Percentiles rank a stretch among this genome's conserved stretches.
These are phyloP conservation scores for Frankliniella intonsa DNA, from an alignment of 2,888 invertebrate species.

Conservation along the genomic window DNA sequence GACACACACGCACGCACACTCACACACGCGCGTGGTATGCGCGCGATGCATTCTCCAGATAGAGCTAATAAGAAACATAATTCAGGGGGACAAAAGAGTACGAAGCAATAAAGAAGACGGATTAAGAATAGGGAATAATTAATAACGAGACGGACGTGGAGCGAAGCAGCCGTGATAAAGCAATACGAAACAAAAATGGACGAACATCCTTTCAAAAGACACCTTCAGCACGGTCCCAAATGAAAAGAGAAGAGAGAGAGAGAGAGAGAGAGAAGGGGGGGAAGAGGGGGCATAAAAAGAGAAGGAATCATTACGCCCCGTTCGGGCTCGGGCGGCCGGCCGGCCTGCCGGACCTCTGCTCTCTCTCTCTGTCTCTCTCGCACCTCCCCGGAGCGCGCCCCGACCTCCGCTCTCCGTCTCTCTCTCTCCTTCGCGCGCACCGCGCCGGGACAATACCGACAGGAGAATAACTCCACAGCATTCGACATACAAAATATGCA, in stretches of 20 bases:
- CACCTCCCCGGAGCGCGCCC: not conserved
- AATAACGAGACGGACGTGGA: constrained; percentile 9
- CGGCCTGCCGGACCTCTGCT: not conserved
- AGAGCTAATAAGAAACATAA: constrained; percentile 27
- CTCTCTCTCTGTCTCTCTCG: not conserved
- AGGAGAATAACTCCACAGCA: not conserved
- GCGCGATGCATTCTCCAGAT: constrained; percentile 10
- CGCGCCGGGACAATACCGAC: constrained; percentile 8
- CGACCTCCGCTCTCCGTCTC: not conserved
- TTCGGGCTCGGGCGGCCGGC: not conserved
- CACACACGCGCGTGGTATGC: not conserved
- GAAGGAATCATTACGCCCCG: constrained; percentile 16
- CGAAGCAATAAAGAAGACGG: not conserved
- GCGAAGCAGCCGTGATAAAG: constrained; percentile 4
- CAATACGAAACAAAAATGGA: constrained; percentile 27
- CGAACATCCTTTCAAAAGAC: constrained; percentile 22
- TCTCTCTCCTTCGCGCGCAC: not conserved
- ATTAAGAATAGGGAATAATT: constrained; percentile 25
- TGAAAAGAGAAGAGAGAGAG: constrained; percentile 8
- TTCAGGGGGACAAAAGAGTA: constrained; percentile 10
- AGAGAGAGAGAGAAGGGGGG: not conserved
- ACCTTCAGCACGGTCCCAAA: constrained; percentile 11
- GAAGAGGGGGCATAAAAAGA: not conserved
- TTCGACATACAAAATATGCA: constrained; percentile 25
- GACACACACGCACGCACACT: not conserved